Conservation (phyloP, 1,140 invertebrate genomes). For the Drosophila persimilis region DNA sequence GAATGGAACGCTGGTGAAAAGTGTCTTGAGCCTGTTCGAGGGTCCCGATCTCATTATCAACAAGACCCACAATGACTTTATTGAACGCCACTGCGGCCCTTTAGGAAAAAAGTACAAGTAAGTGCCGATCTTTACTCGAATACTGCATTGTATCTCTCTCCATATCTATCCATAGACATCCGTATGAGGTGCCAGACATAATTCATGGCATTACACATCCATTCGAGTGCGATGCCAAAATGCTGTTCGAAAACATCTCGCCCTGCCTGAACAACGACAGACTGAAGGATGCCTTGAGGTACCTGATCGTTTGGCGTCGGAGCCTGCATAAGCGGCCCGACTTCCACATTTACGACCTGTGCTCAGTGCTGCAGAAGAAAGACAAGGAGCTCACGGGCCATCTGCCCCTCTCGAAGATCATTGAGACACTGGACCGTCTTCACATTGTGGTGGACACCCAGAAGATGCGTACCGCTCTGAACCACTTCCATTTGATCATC, state of each 20-base stretch:
- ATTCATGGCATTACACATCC: constrained; percentile 32
- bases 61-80: constrained; percentile 65
- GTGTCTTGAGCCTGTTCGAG: constrained; percentile 47
- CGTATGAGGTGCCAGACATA: constrained; percentile 18
- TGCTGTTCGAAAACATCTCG: constrained; percentile 50
- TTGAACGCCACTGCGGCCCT: constrained; percentile 49
- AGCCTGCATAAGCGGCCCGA: constrained; percentile 33
- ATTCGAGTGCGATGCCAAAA: constrained; percentile 39
- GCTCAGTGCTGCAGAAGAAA: constrained; percentile 36
- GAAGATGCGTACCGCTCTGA: constrained; percentile 41
- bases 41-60: constrained; percentile 59
- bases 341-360: constrained; percentile 54
- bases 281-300: constrained; percentile 37
- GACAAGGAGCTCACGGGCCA: constrained; percentile 47
- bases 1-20: constrained; percentile 51
- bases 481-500: constrained; percentile 51
- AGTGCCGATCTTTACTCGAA: constrained; percentile 7
- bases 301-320: constrained; percentile 60
- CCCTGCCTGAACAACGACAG: constrained; percentile 23
- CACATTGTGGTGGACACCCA: constrained; percentile 40
- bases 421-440: constrained; percentile 43
- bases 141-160: not conserved
- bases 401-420: constrained; percentile 34
- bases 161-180: constrained; percentile 27
- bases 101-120: constrained; percentile 53